phyloP scores from a whole-genome alignment of 2,888 invertebrate species.

The Acleris cristana region DNA sequence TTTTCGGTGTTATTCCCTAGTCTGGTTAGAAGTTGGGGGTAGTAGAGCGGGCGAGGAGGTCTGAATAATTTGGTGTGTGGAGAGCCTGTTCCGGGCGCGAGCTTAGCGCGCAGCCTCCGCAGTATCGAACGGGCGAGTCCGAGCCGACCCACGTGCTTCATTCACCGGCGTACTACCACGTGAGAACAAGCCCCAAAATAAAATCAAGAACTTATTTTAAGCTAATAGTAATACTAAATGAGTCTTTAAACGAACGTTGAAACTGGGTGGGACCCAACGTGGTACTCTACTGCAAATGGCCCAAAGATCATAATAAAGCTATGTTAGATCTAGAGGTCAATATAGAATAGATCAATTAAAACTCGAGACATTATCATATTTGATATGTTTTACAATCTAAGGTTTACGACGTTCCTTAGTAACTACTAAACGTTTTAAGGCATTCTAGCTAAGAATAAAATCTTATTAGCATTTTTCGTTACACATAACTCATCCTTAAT shows the following conservation, averaged over 20 bases:
- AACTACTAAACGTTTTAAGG: no score
- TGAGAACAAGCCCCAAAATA: conserved; percentile 37
- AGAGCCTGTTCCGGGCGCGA: conserved; percentile 51
- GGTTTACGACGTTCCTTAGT: no score
- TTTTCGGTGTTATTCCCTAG: conserved; percentile 44
- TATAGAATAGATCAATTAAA: no score
- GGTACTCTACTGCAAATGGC: conserved; percentile 18
- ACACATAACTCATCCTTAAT: no score
- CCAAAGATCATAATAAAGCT: conserved; percentile 6
- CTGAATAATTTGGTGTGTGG: conserved; percentile 54
- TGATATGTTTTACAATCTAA: no score
- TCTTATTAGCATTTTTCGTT: no score
- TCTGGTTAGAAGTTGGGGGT: conserved; percentile 29
- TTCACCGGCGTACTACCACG: conserved; percentile 53
- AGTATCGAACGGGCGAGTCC: conserved; percentile 59
- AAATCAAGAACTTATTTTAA: conserved; percentile 1
- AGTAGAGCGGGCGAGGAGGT: conserved; percentile 52
- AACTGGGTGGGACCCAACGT: conserved; percentile 45
- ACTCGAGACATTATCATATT: no score
- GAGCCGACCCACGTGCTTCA: conserved; percentile 52
- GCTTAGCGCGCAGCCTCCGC: conserved; percentile 60
- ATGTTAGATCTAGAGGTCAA: no score
- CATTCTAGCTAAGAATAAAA: no score
- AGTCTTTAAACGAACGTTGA: neutral
- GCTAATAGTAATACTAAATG: neutral